Percentiles rank a stretch among this genome's conserved stretches.
Conservation (phyloP, 1,140 invertebrate species). For the Andrena cerasifolii region DNA sequence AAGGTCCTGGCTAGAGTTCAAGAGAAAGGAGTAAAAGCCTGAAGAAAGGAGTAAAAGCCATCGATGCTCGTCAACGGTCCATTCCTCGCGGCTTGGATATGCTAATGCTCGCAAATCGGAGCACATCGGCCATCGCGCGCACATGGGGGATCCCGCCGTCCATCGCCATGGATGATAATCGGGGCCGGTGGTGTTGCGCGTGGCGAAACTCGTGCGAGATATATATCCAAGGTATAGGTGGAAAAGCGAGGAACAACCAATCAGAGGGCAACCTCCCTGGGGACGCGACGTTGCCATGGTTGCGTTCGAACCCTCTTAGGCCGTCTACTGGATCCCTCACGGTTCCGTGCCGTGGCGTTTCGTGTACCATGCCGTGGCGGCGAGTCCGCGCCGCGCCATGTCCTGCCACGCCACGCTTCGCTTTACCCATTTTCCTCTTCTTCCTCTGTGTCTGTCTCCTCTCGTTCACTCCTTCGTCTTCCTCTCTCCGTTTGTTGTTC, state of each 20-base stretch:
- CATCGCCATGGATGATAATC: conserved; percentile 65
- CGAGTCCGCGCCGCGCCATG: conserved; percentile 37
- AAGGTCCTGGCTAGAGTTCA: too few relatives aligned
- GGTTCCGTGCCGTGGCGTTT: conserved; percentile 61
- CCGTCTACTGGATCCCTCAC: conserved; percentile 77
- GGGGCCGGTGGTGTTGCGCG: conserved; percentile 51
- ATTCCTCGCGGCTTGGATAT: background rate
- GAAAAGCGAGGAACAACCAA: conserved; percentile 81
- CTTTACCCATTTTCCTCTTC: conserved; percentile 14
- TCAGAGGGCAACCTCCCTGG: conserved; percentile 81
- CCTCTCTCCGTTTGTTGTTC: conserved; percentile 13
- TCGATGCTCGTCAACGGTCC: background rate
- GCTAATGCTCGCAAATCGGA: background rate
- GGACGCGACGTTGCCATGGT: conserved; percentile 82
- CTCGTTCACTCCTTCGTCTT: background rate
- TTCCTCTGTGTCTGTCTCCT: conserved; percentile 37
- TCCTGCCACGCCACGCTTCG: conserved; percentile 14
- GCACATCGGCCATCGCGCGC: conserved; percentile 58
- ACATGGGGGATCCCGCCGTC: conserved; percentile 34
- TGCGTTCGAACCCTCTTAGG: conserved; percentile 81
- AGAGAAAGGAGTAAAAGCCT: too few relatives aligned
- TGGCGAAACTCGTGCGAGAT: conserved; percentile 61
- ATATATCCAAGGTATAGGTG: conserved; percentile 74
- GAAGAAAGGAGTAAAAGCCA: too few relatives aligned
- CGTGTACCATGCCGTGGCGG: conserved; percentile 58